phyloP scores from a whole-genome alignment of 1,140 invertebrate species.

The Pseudobourletiella spinata region DNA sequence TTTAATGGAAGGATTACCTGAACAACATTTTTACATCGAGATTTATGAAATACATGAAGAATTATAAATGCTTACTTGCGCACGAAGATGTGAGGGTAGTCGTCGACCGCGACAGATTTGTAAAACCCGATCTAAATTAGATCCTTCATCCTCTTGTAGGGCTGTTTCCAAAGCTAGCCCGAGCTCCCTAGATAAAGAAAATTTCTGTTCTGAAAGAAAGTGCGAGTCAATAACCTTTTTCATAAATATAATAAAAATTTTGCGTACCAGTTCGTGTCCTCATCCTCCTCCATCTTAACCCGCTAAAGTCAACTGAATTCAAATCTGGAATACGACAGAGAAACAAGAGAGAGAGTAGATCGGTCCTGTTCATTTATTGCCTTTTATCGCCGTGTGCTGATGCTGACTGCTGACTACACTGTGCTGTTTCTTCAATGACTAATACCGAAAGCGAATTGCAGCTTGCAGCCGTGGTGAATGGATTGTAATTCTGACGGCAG shows the following conservation, averaged over 20 bases:
- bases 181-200: conserved; percentile 33
- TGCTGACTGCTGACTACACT: no score
- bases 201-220: no score
- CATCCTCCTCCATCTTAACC: conserved; percentile 20
- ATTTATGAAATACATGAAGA: not conserved
- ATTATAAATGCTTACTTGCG: conserved; percentile 17
- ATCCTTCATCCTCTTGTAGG: conserved; percentile 27
- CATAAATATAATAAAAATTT: no score
- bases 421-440: no score
- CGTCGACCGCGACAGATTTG: conserved; percentile 30
- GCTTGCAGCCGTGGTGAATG: no score
- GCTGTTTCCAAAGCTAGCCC: conserved; percentile 31
- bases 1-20: no score
- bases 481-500: no score
- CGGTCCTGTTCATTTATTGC: no score
- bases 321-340: conserved; percentile 6
- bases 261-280: conserved; percentile 26
- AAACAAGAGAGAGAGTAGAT: no score
- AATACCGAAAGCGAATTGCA: no score
- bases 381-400: no score
- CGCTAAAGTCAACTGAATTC: not conserved
- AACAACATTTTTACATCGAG: conserved; percentile 74
- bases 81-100: conserved; percentile 31
- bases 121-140: conserved; percentile 26
- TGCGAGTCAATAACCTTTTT: no score